Evolutionary conservation across 2,113 vertebrate genomes (phyloP).

Genomic region (Plestiodon gilberti): DNA sequence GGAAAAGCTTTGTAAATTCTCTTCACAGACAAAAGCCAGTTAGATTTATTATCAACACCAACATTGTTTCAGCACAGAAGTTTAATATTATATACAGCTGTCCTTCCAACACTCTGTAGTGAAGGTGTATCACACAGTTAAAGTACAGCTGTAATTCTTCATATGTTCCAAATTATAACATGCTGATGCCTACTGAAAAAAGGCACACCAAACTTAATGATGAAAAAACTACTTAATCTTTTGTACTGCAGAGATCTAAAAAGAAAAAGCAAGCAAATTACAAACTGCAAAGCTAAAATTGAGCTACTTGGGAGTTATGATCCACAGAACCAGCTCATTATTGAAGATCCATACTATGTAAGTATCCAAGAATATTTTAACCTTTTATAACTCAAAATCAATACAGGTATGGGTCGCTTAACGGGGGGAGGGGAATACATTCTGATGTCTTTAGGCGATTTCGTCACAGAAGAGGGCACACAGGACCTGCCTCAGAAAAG

Average conservation of each 20-base stretch:
- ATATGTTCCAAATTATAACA: background rate
- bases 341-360: slow-evolving; percentile 91
- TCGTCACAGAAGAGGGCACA: too few species aligned
- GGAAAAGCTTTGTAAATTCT: background rate
- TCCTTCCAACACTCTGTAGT: background rate
- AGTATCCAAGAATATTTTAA: slow-evolving; percentile 66
- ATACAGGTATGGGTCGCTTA: too few species aligned
- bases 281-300: slow-evolving; percentile 82
- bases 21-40: background rate
- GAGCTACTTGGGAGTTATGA: slow-evolving; percentile 89
- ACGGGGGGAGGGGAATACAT: too few species aligned
- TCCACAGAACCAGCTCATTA: slow-evolving; percentile 87
- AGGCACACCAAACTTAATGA: background rate
- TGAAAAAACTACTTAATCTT: slow-evolving; percentile 53
- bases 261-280: slow-evolving; percentile 82
- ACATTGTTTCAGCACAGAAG: background rate
- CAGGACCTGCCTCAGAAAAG: too few species aligned
- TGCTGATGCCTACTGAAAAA: background rate
- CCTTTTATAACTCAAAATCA: slow-evolving; percentile 22
- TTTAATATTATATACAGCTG: background rate
- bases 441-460: too few species aligned
- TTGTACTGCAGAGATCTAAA: slow-evolving; percentile 86
- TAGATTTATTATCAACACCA: background rate
- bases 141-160: background rate
- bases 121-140: background rate